Evolutionary conservation across 2,113 vertebrate genomes (phyloP).

Genomic region (Plecturocebus donacophilus): DNA sequence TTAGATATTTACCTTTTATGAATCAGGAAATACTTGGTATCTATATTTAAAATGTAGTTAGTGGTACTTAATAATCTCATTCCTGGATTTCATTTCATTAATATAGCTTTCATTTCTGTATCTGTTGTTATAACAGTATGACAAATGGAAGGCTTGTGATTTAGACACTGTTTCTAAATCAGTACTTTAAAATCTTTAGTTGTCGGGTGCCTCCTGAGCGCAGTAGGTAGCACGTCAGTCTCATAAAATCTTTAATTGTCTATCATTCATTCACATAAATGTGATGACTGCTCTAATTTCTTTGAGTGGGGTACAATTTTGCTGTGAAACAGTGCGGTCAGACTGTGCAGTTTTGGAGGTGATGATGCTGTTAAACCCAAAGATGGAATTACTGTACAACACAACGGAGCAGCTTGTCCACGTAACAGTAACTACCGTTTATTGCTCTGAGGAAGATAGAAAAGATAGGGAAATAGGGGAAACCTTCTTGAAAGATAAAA

Average conservation of each 20-base stretch:
- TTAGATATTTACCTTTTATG: constrained; percentile 46
- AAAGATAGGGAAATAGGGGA: not conserved
- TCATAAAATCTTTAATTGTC: not conserved
- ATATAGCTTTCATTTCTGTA: constrained; percentile 48
- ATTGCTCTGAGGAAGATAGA: not conserved
- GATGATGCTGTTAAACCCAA: not conserved
- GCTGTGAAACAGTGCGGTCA: not conserved
- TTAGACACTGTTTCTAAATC: not conserved
- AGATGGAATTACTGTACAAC: not conserved
- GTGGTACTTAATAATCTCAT: constrained; percentile 65
- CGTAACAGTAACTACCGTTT: not conserved
- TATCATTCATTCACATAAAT: not conserved
- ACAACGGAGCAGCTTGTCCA: not conserved
- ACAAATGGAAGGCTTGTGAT: constrained; percentile 52
- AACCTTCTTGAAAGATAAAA: not conserved
- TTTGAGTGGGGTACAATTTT: not conserved
- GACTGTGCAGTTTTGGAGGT: not conserved
- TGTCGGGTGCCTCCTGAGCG: too few species aligned
- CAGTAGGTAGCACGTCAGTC: too few species aligned
- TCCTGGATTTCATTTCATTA: constrained; percentile 31
- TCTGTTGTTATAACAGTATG: constrained; percentile 17
- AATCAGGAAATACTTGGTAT: constrained; percentile 52
- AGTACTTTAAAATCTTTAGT: not conserved
- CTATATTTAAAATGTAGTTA: constrained; percentile 68
- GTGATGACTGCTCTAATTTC: not conserved